These are phyloP conservation scores for Lacanobia wlatinum DNA, from an alignment of 2,888 invertebrate species.

Conservation along the genomic window DNA sequence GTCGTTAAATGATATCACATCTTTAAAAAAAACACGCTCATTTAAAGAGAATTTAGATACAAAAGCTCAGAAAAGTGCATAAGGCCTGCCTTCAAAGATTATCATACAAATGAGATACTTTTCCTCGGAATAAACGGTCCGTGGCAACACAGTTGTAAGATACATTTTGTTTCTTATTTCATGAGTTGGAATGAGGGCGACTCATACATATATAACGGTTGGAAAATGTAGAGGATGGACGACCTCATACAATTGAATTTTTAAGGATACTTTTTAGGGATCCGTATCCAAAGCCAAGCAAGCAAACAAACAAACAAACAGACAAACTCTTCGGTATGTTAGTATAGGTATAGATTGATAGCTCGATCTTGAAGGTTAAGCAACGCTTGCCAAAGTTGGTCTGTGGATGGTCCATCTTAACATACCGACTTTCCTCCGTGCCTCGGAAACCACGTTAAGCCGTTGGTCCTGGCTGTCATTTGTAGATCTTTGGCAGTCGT, in stretches of 20 bases:
- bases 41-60: background rate
- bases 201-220: constrained; percentile 1
- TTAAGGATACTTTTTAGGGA: background rate
- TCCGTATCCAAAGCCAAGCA: too few species aligned
- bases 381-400: too few species aligned
- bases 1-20: too few species aligned
- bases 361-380: too few species aligned
- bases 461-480: too few species aligned
- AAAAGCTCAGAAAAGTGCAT: constrained; percentile 16
- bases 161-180: constrained; percentile 21
- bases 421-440: too few species aligned
- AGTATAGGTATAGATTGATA: too few species aligned
- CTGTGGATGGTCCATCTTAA: too few species aligned
- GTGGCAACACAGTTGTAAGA: background rate
- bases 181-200: constrained; percentile 21
- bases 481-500: too few species aligned
- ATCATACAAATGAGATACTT: constrained; percentile 35
- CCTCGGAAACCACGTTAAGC: too few species aligned
- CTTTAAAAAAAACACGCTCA: background rate
- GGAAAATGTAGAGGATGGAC: background rate
- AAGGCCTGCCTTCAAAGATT: constrained; percentile 16
- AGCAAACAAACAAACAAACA: too few species aligned
- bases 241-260: background rate
- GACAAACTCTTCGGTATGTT: too few species aligned
- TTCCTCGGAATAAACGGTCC: constrained; percentile 7